phyloP scores from a whole-genome alignment of 1,140 invertebrate species.

The Leptopilina clavipes region DNA sequence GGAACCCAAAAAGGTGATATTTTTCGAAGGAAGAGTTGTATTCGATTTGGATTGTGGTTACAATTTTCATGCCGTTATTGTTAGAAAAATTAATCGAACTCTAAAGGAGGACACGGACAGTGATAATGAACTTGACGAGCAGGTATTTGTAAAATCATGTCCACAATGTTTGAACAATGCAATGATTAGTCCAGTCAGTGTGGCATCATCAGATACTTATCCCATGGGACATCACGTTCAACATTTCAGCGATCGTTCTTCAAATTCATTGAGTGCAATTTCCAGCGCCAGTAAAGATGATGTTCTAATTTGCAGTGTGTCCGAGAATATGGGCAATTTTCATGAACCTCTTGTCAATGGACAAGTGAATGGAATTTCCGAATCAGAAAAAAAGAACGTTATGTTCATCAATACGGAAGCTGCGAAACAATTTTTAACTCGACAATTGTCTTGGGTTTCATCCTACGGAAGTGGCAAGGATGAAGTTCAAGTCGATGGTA shows the following conservation, averaged over 20 bases:
- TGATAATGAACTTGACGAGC: conserved; percentile 77
- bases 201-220: conserved; percentile 74
- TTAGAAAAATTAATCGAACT: conserved; percentile 77
- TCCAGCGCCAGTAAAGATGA: conserved; percentile 73
- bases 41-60: conserved; percentile 80
- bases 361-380: conserved; percentile 62
- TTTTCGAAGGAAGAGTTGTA: conserved; percentile 81
- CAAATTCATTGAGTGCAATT: conserved; percentile 72
- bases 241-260: conserved; percentile 74
- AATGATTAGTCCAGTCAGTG: conserved; percentile 63
- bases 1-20: conserved; percentile 80
- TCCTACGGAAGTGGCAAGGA: conserved; percentile 78
- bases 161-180: conserved; percentile 77
- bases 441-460: conserved; percentile 83
- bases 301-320: conserved; percentile 42
- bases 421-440: conserved; percentile 81
- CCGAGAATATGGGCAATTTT: conserved; percentile 52
- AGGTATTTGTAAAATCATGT: conserved; percentile 80
- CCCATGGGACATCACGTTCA: conserved; percentile 70
- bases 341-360: conserved; percentile 61
- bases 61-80: conserved; percentile 81
- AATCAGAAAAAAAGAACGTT: conserved; percentile 77
- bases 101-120: conserved; percentile 78
- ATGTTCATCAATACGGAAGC: conserved; percentile 84
- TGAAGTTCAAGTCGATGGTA: conserved; percentile 80